Base-by-base conservation (phyloP, 2,797 vertebrate species). In the Eurystomus glaucurus region DNA sequence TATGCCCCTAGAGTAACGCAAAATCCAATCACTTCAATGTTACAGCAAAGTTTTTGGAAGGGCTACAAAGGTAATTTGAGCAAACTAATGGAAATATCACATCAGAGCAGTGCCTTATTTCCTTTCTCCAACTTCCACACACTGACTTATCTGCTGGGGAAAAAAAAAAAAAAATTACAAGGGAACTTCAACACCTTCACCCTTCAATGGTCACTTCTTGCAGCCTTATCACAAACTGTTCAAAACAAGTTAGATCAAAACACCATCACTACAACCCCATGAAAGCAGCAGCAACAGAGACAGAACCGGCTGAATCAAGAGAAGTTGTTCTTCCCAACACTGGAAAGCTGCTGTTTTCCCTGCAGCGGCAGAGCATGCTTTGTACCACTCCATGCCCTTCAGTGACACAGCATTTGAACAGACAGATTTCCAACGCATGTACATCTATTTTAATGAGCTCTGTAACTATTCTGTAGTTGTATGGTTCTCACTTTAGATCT, bases 291-390 rank as follows among this genome's bases (percentile, higher is more conserved):
- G 48, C 33, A 61, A 31, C 39, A 18, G 3, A 4, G 46, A 74
- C 14, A 0, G 14, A 89, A 55, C 13, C 45, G 54, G 48, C 35
- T 64, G 45, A 17, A 15, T 39, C 55, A 58, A 23, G 45, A 62
- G 37, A 10, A 29, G 35, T 20, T 22, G 11, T 28, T 66, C 23
- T n/a, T 65, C 66, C 75, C 11, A 19, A 0, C 35, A 5, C 21
- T 4, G 11, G 29, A 4, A 6, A 62, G 62, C 71, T 65, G 60
- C 64, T 33, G 28, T 13, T 74, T 4, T 6, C 61, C 43, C n/a
- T 1, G 35, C 0, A 15, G 15, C 31, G 58, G 31, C 6, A 1
- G 35, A 60, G 10, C 16, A 2, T 6, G 8, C 21, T 33, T 9
- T 29, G 72, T 22, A 16, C 69, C 48, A 37, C 74, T 41, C 70